Evolutionary conservation across 2,797 vertebrate genomes (phyloP), one percentile per base, ranked within the genome.

Genomic region (Anas georgica): DNA sequence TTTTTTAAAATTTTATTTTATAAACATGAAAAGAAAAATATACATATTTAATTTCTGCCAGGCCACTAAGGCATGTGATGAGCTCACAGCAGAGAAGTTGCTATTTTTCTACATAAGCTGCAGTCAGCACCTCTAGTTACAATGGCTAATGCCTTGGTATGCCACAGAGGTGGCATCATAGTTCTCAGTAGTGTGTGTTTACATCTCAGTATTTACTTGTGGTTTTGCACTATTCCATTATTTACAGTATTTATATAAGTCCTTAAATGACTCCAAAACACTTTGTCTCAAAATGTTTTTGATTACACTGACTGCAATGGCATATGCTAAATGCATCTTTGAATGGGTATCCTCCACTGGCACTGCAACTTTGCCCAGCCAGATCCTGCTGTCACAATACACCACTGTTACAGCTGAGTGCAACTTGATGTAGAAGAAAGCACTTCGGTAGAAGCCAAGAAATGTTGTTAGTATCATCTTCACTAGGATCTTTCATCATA

Each of bases 11-110:
- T 25, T 81, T 86, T 70, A 28, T 52, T 52, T 52, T 33, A 26
- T 64, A 70, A 78, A 39, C 73, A 69, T 35, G 28, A 86, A 69
- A 85, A 46, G 7, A 80, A 75, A 75, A 66, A 52, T 46, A 62
- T 21, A 31, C 33, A n/a, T 76, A 54, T 79, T 92, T 86, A 62
- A 67, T 95, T 46, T 78, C 39, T 91, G 29, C 35, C 59, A 86
- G 87, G 25, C 70, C 8, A 26, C 67, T 82, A 60, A 88, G 68
- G 50, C 67, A 69, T 67, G 13, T 60, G 56, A 78, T 69, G 69
- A 85, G 26, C 62, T 94, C 80, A 86, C 35, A 86, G 76, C 66
- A 76, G 39, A 91, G 69, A 73, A 89, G 37, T 62, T 91, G 91
- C 45, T 81, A 2, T 86, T 88, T 92, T 90, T 84, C 52, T 86